Percentiles rank a stretch among this genome's conserved stretches.
phyloP scores from a whole-genome alignment of 2,797 vertebrate genomes.

The Peromyscus eremicus region DNA sequence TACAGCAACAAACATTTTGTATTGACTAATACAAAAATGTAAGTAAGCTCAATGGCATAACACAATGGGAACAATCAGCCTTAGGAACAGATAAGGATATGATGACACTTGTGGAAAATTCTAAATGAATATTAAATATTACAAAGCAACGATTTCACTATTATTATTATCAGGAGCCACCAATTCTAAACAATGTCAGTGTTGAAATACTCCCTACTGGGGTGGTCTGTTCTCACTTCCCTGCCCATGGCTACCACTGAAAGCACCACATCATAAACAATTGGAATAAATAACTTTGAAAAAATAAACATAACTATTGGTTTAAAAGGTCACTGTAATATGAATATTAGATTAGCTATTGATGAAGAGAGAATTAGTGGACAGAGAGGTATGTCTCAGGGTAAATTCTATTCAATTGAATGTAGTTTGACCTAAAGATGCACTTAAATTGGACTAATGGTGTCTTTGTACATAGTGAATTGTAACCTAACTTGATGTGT shows the following conservation, averaged over 20 bases:
- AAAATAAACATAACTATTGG: neutral
- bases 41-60: neutral
- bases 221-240: neutral
- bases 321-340: neutral
- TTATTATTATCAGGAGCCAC: neutral
- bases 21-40: neutral
- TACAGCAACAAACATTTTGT: neutral
- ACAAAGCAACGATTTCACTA: neutral
- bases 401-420: neutral
- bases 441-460: neutral
- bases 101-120: neutral
- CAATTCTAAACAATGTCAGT: neutral
- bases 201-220: neutral
- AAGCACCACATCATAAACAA: neutral
- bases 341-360: neutral
- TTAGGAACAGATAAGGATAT: neutral
- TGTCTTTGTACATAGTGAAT: neutral
- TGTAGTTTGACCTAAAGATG: neutral
- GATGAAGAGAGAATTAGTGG: neutral
- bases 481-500: neutral
- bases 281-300: neutral
- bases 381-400: neutral
- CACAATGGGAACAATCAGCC: neutral
- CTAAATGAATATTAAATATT: neutral
- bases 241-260: neutral